These are phyloP conservation scores for Rhopalosiphum padi DNA, from an alignment of 1,140 invertebrate genomes.

Conservation along the genomic window DNA sequence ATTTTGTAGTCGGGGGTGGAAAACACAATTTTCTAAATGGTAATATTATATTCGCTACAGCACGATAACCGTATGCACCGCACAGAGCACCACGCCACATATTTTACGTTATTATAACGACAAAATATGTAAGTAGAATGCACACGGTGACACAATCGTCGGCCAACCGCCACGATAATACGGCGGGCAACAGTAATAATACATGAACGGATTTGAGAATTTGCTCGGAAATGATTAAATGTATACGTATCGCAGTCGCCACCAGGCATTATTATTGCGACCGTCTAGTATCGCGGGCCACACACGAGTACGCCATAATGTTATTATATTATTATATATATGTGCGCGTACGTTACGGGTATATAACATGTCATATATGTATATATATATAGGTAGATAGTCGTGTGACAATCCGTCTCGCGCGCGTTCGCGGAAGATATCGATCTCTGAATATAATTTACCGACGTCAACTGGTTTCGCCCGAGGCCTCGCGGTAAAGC, in stretches of 20 bases:
- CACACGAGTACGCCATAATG: slow-evolving; percentile 1
- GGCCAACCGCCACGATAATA: not conserved
- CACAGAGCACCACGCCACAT: too few species aligned
- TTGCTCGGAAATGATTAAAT: not conserved
- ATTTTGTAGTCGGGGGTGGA: not conserved
- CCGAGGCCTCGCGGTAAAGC: not conserved
- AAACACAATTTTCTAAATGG: slow-evolving; percentile 16
- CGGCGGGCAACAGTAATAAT: not conserved
- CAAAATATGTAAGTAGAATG: not conserved
- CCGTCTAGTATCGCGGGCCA: not conserved
- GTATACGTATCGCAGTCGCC: not conserved
- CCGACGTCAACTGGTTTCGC: slow-evolving; percentile 35
- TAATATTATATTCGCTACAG: not conserved
- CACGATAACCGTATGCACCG: not conserved
- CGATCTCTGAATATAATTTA: slow-evolving; percentile 14
- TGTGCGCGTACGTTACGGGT: not conserved
- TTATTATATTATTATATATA: not conserved
- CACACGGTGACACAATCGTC: not conserved
- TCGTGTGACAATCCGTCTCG: slow-evolving; percentile 27
- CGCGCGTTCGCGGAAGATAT: slow-evolving; percentile 8
- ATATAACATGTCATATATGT: not conserved
- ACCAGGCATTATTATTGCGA: not conserved
- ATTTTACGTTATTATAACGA: not conserved
- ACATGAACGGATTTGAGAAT: not conserved
- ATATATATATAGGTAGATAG: not conserved